phyloP scores from a whole-genome alignment of 2,888 invertebrate species.

The Chymomyza fuscimana region DNA sequence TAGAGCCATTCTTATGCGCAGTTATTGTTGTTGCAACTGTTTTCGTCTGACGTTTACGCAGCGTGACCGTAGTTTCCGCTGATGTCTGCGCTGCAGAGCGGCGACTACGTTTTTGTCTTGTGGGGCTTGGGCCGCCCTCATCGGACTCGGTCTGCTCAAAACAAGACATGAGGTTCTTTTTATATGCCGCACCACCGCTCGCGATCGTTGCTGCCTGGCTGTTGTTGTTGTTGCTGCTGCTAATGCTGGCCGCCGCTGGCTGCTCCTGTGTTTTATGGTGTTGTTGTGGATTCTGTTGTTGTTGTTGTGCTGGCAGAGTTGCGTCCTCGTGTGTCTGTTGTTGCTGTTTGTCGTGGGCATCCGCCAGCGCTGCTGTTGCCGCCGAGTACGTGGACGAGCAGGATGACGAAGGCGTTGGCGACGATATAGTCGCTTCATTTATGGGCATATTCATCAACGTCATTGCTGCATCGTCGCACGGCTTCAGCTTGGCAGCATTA shows the following conservation, averaged over 20 bases:
- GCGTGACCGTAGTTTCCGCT: constrained; percentile 51
- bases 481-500: constrained; percentile 59
- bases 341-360: constrained; percentile 28
- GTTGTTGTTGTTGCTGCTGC: constrained; percentile 37
- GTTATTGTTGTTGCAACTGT: constrained; percentile 22
- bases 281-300: constrained; percentile 25
- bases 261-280: constrained; percentile 21
- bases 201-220: constrained; percentile 43
- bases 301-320: constrained; percentile 41
- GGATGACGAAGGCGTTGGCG: constrained; percentile 32
- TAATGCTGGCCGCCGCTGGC: constrained; percentile 37
- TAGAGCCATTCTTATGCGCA: constrained; percentile 11
- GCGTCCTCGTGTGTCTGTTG: constrained; percentile 30
- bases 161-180: constrained; percentile 77
- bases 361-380: constrained; percentile 32
- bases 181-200: constrained; percentile 67
- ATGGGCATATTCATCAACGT: constrained; percentile 38
- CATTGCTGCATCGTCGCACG: constrained; percentile 37
- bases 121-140: not conserved
- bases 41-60: constrained; percentile 52
- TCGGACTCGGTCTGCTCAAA: constrained; percentile 62
- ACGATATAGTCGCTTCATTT: constrained; percentile 30
- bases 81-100: constrained; percentile 63
- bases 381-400: constrained; percentile 19
- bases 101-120: constrained; percentile 62